These are phyloP conservation scores for Trypoxylus dichotomus DNA, from an alignment of 1,140 invertebrate genomes.

Conservation along the genomic window DNA sequence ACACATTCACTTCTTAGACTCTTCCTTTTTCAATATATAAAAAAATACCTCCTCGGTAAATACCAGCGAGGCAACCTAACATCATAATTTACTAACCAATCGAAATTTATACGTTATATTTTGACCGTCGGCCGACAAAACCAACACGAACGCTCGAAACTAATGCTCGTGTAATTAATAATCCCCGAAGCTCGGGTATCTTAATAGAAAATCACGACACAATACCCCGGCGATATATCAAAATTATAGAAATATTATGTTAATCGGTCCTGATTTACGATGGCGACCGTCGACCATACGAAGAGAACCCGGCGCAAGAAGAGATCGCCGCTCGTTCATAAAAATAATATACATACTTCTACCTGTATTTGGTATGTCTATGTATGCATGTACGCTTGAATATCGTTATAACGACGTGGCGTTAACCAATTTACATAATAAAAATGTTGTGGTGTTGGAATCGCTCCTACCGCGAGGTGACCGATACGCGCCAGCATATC, in stretches of 20 bases:
- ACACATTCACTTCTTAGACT: too few relatives aligned
- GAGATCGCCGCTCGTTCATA: background rate
- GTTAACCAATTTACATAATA: slow-evolving; percentile 18
- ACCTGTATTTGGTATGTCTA: background rate
- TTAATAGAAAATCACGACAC: slow-evolving; percentile 23
- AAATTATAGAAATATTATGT: slow-evolving; percentile 24
- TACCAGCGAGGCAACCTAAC: background rate
- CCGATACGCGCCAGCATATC: background rate
- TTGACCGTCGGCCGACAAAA: slow-evolving; percentile 2
- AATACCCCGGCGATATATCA: slow-evolving; percentile 12
- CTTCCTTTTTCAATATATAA: too few relatives aligned
- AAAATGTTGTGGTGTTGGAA: slow-evolving; percentile 3
- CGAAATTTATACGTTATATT: slow-evolving; percentile 17
- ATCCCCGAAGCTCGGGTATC: background rate
- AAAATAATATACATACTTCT: background rate
- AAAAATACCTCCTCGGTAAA: background rate
- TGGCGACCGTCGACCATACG: background rate
- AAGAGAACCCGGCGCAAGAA: background rate
- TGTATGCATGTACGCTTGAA: too few relatives aligned
- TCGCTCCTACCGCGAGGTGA: slow-evolving; percentile 10
- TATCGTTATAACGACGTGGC: background rate
- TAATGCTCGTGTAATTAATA: slow-evolving; percentile 21
- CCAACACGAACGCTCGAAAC: background rate
- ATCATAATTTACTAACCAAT: slow-evolving; percentile 2
- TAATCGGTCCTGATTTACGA: slow-evolving; percentile 5